Evolutionary conservation across 2,113 vertebrate species (phyloP).

Genomic region (Fregetta grallaria): DNA sequence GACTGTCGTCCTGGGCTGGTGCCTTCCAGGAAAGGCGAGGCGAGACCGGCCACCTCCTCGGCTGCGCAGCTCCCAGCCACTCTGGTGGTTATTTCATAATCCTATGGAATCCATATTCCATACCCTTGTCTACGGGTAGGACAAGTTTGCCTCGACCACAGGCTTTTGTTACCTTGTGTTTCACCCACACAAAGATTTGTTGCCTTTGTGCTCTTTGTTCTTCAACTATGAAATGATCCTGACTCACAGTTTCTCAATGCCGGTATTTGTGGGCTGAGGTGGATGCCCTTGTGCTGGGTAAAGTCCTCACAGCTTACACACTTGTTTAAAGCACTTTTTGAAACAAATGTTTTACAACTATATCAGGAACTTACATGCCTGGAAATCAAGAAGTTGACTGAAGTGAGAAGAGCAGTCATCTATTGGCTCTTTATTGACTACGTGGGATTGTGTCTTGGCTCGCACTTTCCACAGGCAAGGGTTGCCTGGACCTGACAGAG

Average conservation of each 20-base stretch:
- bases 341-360: not conserved
- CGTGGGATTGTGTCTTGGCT: fast-evolving
- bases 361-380: fast-evolving
- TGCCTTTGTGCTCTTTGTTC: not conserved
- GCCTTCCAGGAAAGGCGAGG: not conserved
- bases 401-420: no score
- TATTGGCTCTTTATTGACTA: fast-evolving
- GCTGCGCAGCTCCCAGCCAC: not conserved
- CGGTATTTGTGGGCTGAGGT: fast-evolving
- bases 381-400: not conserved
- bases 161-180: fast-evolving
- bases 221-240: fast-evolving
- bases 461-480: not conserved
- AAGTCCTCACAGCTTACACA: fast-evolving
- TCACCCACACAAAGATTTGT: not conserved
- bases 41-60: no score
- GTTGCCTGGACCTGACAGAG: fast-evolving
- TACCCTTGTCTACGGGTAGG: fast-evolving
- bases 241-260: not conserved
- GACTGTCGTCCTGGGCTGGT: fast-evolving
- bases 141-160: not conserved
- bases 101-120: no score
- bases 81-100: fast-evolving
- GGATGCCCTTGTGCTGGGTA: fast-evolving
- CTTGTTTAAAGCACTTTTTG: not conserved